Evolutionary conservation across 1,140 invertebrate genomes (phyloP).

Genomic region (Aphis gossypii): DNA sequence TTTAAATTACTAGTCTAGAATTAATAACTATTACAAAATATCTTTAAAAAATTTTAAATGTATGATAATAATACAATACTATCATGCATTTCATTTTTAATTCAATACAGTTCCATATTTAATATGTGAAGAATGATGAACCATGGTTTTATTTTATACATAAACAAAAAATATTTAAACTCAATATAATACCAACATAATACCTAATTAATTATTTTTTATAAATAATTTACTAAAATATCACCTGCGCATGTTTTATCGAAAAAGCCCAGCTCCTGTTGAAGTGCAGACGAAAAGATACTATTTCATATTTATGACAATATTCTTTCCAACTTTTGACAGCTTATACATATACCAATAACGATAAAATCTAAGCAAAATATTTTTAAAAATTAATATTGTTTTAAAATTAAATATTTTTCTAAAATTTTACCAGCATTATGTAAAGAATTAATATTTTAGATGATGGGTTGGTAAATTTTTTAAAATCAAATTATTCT

Average conservation of each 20-base stretch:
- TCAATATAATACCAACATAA: no score
- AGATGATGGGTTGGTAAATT: constrained; percentile 73
- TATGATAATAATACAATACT: neutral
- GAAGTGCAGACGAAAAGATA: constrained; percentile 80
- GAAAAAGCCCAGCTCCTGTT: constrained; percentile 91
- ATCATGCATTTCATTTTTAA: neutral
- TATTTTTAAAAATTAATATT: constrained; percentile 59
- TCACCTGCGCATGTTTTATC: constrained; percentile 90
- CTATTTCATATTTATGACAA: constrained; percentile 80
- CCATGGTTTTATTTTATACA: neutral
- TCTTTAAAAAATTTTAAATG: neutral
- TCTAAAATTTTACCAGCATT: constrained; percentile 70
- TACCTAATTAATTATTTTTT: neutral
- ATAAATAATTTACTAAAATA: constrained; percentile 71
- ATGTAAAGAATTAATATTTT: constrained; percentile 74
- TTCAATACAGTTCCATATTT: neutral
- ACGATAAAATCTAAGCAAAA: constrained; percentile 78
- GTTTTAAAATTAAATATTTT: constrained; percentile 35
- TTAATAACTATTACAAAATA: neutral
- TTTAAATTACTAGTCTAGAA: neutral
- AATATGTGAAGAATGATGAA: neutral
- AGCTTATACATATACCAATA: constrained; percentile 87
- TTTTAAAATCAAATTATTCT: constrained; percentile 66
- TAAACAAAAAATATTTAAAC: neutral
- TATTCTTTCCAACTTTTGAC: constrained; percentile 84